Base-by-base conservation (phyloP, 2,888 invertebrate genomes). In the Pollenia labialis region DNA sequence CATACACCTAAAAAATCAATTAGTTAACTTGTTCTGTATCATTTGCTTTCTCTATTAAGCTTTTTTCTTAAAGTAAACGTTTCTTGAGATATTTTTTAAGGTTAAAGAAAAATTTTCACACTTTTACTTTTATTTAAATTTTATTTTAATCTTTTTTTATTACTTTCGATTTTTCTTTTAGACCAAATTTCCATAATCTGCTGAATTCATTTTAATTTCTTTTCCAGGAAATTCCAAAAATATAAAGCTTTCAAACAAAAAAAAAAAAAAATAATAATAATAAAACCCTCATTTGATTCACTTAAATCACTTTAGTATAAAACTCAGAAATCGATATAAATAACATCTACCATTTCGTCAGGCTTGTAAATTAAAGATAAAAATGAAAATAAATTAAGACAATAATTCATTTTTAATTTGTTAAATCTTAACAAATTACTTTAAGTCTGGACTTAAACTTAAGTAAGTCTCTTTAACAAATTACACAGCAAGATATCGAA, bases 331-430 rank as follows among this genome's bases (percentile, higher is more conserved):
- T 32, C 48, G 48, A 60, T 18, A 58, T 42, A 48, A 69, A 71
- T 58, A 52, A 62, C 42, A 32, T 10, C 54, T 18, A 10, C 18
- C 54, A 68, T 48, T 71, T 60, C 42, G 10, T 58, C n/a, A 58
- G 54, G 4, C 18, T 54, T 11, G 18, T 60, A 69, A 79, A 58
- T 60, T 62, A 16, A 50, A 48, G 40, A 40, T 64, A 10, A n/a
- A 76, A 72, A 40, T 14, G 12, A 58, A 68, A 68, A 18, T 23
- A 23, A 44, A 60, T 58, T 44, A 52, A 54, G 69, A 77, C 58
- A 85, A 85, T 85, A 58, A 81, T 77, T 85, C 68, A 81, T 68
- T 74, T 81, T 81, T 81, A 77, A 81, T 77, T 68, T 68, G 32
- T 48, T 68, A 81, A 77, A 68, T 71, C 58, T 71, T 48, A 58